Conservation (phyloP, 2,888 invertebrate species). For the Podotricha telesiphe region DNA sequence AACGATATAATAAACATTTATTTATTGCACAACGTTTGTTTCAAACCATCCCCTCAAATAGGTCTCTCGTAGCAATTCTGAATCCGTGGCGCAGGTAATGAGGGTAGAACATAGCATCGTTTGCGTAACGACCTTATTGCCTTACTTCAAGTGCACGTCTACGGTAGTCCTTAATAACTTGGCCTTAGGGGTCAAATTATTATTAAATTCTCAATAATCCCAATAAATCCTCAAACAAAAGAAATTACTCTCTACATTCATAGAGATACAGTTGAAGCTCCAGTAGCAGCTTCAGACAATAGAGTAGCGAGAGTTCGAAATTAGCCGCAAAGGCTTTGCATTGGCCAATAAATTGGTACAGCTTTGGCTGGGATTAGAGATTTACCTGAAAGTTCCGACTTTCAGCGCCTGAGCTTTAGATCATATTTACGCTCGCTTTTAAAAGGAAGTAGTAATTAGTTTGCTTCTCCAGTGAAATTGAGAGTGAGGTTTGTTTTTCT, state of each 20-base stretch:
- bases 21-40: background rate
- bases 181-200: constrained; percentile 21
- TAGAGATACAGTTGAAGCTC: background rate
- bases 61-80: constrained; percentile 25
- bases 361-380: constrained; percentile 27
- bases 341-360: constrained; percentile 33
- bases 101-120: constrained; percentile 27
- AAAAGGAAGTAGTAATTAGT: constrained; percentile 9
- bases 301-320: constrained; percentile 18
- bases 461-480: background rate
- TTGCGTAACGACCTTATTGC: constrained; percentile 31
- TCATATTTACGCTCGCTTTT: constrained; percentile 20
- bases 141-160: constrained; percentile 1
- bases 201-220: constrained; percentile 10
- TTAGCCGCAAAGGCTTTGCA: constrained; percentile 33
- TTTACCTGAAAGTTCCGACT: constrained; percentile 22
- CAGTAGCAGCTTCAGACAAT: constrained; percentile 4
- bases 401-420: constrained; percentile 16
- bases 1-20: background rate
- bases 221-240: background rate
- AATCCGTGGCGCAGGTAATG: constrained; percentile 33
- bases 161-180: constrained; percentile 15
- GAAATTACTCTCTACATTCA: background rate
- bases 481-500: background rate
- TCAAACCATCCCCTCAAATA: constrained; percentile 16